Conservation (phyloP, 2,113 vertebrate genomes). For the Morone chrysops region DNA sequence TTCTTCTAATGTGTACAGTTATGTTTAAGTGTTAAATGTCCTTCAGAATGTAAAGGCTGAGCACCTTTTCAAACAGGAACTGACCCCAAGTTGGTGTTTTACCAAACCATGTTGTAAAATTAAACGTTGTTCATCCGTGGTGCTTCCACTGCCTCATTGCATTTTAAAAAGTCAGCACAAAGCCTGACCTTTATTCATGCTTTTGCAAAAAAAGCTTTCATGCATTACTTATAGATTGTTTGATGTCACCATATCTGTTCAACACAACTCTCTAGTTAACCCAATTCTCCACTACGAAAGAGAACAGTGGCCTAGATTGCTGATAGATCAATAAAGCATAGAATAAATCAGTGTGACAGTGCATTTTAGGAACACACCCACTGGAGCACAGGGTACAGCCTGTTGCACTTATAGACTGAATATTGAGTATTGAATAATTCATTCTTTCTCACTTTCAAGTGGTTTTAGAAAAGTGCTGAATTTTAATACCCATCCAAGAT, state of each 20-base stretch:
- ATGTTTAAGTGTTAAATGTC: not conserved
- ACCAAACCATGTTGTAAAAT: not conserved
- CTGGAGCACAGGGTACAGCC: not conserved
- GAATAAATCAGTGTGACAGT: not conserved
- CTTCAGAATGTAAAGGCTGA: not conserved
- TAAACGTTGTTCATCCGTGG: not conserved
- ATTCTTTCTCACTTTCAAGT: not conserved
- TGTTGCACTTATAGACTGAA: not conserved
- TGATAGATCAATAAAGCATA: not conserved
- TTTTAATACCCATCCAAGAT: not conserved
- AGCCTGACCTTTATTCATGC: not conserved
- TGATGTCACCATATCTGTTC: not conserved
- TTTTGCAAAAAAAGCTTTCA: slow-evolving; percentile 3
- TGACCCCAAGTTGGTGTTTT: not conserved
- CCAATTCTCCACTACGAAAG: not conserved
- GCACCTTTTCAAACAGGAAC: not conserved
- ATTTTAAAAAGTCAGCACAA: slow-evolving; percentile 5
- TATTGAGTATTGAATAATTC: slow-evolving; percentile 14
- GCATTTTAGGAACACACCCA: not conserved
- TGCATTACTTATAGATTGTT: not conserved
- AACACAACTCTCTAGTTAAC: not conserved
- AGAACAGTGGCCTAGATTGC: not conserved
- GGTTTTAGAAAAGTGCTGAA: not conserved
- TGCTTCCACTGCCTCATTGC: not conserved
- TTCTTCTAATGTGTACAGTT: not conserved